These are phyloP conservation scores for Brachyptera risi DNA, from an alignment of 2,888 invertebrate species.

Conservation along the genomic window DNA sequence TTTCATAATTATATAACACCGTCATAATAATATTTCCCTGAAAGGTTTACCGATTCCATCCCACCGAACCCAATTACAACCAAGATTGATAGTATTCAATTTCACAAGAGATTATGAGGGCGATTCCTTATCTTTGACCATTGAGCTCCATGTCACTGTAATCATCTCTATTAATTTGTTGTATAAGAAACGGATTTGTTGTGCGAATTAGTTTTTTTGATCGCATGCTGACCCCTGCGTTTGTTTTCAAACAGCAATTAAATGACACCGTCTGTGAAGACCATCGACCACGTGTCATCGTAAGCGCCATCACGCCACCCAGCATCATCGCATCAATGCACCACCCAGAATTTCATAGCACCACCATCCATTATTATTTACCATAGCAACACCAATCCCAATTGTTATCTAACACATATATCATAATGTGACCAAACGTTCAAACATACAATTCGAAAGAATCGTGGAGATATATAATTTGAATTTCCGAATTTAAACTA, in stretches of 20 bases:
- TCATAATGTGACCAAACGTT: neutral
- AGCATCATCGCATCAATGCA: conserved; percentile 15
- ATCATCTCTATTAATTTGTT: neutral
- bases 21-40: too few species aligned
- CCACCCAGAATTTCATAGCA: conserved; percentile 6
- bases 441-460: too few species aligned
- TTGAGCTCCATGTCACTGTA: neutral
- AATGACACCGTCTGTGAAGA: conserved; percentile 3
- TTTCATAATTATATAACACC: too few species aligned
- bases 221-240: conserved; percentile 16
- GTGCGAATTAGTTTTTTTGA: conserved; percentile 1
- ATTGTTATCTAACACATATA: neutral
- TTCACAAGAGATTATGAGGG: neutral
- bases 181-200: neutral
- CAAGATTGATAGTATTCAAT: too few species aligned
- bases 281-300: conserved; percentile 3
- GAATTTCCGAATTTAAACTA: too few species aligned
- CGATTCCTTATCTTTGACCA: conserved; percentile 1
- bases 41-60: too few species aligned
- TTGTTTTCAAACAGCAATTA: conserved; percentile 24
- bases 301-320: neutral
- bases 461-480: too few species aligned
- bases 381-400: neutral
- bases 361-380: neutral
- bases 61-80: too few species aligned